phyloP scores from a whole-genome alignment of 2,888 invertebrate species.

The Eristalis intricaria region DNA sequence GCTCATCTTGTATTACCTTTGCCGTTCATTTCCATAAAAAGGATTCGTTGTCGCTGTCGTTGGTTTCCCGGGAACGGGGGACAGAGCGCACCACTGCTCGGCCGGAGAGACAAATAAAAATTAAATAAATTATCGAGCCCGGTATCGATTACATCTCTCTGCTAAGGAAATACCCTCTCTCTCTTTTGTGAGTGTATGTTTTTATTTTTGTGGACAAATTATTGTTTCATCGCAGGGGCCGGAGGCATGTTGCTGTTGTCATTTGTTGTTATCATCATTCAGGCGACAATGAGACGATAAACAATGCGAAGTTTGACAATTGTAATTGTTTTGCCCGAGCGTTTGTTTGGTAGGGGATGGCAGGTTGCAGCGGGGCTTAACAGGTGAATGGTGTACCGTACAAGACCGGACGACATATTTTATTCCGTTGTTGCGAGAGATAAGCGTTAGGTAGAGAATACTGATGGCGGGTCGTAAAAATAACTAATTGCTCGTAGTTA shows the following conservation, averaged over 20 bases:
- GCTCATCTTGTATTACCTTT: constrained; percentile 47
- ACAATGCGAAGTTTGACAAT: constrained; percentile 53
- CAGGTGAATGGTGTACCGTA: constrained; percentile 17
- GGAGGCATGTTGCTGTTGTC: constrained; percentile 48
- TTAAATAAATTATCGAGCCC: constrained; percentile 65
- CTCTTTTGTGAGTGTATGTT: constrained; percentile 4
- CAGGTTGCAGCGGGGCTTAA: background rate
- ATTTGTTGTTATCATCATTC: constrained; percentile 55
- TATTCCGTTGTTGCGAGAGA: constrained; percentile 14
- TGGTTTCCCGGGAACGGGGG: constrained; percentile 1
- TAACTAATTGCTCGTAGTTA: constrained; percentile 33
- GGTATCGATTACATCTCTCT: constrained; percentile 66
- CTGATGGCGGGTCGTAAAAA: constrained; percentile 37
- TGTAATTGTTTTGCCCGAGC: constrained; percentile 15
- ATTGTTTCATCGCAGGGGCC: constrained; percentile 21
- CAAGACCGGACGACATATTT: constrained; percentile 50
- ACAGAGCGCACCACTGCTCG: background rate
- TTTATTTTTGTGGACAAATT: constrained; percentile 40
- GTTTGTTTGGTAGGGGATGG: background rate
- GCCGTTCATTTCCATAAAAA: constrained; percentile 55
- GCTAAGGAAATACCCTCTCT: background rate
- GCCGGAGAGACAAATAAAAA: constrained; percentile 52
- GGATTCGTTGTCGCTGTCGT: constrained; percentile 32
- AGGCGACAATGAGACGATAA: constrained; percentile 68
- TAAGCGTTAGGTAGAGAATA: constrained; percentile 28